Evolutionary conservation across 2,888 invertebrate genomes (phyloP).

Genomic region (Pseudococcus jackbeardsleyi): DNA sequence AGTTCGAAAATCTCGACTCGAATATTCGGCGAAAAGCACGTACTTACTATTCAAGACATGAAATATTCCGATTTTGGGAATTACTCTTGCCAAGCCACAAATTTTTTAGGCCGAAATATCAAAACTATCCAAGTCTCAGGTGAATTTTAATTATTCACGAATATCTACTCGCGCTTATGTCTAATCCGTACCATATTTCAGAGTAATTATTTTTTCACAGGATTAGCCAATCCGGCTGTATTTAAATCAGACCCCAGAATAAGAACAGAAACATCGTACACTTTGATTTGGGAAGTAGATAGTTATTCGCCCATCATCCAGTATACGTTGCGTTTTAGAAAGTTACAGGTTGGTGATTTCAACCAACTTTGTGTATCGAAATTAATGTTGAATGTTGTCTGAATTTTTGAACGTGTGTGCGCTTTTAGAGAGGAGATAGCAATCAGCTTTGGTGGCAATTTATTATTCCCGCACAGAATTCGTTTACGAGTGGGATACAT

Average conservation of each 20-base stretch:
- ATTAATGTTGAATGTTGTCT: conserved; percentile 1
- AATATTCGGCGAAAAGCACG: conserved; percentile 41
- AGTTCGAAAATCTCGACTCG: conserved; percentile 40
- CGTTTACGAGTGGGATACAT: conserved; percentile 78
- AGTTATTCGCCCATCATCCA: conserved; percentile 71
- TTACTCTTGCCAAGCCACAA: conserved; percentile 60
- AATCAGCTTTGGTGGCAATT: conserved; percentile 56
- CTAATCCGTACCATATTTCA: neutral
- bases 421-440: conserved; percentile 60
- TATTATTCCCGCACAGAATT: conserved; percentile 56
- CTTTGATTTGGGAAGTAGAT: conserved; percentile 72
- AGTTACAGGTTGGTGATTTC: conserved; percentile 70
- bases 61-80: conserved; percentile 57
- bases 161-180: neutral
- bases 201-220: conserved; percentile 34
- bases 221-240: conserved; percentile 54
- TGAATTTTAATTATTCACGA: neutral
- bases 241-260: conserved; percentile 59
- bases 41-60: conserved; percentile 49
- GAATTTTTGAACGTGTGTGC: neutral
- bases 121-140: conserved; percentile 55
- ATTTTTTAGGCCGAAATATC: conserved; percentile 53
- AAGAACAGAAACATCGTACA: conserved; percentile 60
- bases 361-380: neutral
- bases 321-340: conserved; percentile 72